phyloP scores from a whole-genome alignment of 2,797 vertebrate species.

The Neoniphon sammara region DNA sequence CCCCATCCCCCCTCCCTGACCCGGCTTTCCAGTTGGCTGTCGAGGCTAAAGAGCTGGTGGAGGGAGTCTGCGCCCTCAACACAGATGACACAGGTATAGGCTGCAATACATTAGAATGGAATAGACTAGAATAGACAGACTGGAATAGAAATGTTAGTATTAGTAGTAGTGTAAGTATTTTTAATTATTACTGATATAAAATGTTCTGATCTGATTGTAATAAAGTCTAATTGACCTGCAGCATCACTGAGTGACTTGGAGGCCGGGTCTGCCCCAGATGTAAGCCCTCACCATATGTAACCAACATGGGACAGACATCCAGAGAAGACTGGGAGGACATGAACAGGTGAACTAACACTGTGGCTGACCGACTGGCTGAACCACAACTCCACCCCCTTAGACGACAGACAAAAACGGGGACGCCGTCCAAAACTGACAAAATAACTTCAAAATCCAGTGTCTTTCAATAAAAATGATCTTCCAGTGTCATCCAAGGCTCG shows the following conservation, averaged over 20 bases:
- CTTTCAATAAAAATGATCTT: neutral
- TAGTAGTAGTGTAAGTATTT: too few relatives aligned
- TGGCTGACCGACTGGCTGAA: conserved; percentile 24
- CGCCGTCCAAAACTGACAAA: neutral
- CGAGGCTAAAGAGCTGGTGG: conserved; percentile 87
- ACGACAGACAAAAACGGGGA: neutral
- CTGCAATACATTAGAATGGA: neutral
- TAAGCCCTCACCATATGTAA: conserved; percentile 52
- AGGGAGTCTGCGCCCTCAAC: conserved; percentile 60
- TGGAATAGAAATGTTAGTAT: neutral
- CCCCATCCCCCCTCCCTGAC: conserved; percentile 77
- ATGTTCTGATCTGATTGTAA: neutral
- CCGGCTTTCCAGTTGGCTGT: conserved; percentile 83
- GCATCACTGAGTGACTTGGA: conserved; percentile 61
- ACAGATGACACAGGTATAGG: conserved; percentile 64
- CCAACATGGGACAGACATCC: conserved; percentile 10
- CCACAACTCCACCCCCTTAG: neutral
- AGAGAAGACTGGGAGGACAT: conserved; percentile 61
- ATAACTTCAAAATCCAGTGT: conserved; percentile 12
- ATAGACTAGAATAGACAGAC: neutral
- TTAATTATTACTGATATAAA: too few relatives aligned
- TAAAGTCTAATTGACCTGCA: conserved; percentile 52
- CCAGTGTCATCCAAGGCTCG: neutral
- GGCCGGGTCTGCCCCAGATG: conserved; percentile 26
- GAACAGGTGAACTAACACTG: conserved; percentile 39